Evolutionary conservation across 2,797 vertebrate genomes (phyloP).

Genomic region (Melanotaenia parkinsoni): DNA sequence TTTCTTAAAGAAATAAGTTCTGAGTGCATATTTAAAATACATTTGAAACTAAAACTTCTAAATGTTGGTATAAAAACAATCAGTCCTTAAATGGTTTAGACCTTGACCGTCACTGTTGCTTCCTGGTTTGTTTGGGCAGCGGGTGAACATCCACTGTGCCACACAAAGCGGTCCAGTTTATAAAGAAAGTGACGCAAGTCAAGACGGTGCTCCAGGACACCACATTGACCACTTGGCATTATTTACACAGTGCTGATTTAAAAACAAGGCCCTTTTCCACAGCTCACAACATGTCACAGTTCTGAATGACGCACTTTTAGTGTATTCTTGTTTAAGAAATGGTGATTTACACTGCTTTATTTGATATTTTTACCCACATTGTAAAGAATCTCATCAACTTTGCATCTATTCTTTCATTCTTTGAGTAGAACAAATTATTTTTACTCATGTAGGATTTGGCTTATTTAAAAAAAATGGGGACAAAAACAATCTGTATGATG

Average conservation of each 20-base stretch:
- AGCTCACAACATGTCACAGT: constrained; percentile 9
- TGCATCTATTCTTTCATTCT: background rate
- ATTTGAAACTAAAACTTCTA: background rate
- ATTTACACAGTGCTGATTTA: constrained; percentile 26
- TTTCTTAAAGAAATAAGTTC: background rate
- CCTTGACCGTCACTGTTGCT: background rate
- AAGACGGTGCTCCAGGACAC: constrained; percentile 11
- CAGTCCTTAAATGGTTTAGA: background rate
- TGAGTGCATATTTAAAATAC: background rate
- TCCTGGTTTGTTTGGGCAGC: background rate
- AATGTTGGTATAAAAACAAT: background rate
- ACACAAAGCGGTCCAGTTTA: background rate
- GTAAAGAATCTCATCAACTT: background rate
- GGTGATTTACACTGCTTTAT: background rate
- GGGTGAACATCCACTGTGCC: constrained; percentile 10
- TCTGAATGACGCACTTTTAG: constrained; percentile 8
- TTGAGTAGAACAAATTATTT: background rate
- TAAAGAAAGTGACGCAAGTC: constrained; percentile 42
- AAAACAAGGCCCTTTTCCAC: background rate
- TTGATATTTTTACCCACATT: background rate
- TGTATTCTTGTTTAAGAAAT: constrained; percentile 15
- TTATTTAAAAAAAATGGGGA: too few relatives aligned
- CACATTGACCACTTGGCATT: constrained; percentile 3
- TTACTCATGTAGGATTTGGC: background rate
- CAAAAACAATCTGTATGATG: background rate